These are phyloP conservation scores for Luperina nickerlii DNA, from an alignment of 2,888 invertebrate genomes.

Conservation along the genomic window DNA sequence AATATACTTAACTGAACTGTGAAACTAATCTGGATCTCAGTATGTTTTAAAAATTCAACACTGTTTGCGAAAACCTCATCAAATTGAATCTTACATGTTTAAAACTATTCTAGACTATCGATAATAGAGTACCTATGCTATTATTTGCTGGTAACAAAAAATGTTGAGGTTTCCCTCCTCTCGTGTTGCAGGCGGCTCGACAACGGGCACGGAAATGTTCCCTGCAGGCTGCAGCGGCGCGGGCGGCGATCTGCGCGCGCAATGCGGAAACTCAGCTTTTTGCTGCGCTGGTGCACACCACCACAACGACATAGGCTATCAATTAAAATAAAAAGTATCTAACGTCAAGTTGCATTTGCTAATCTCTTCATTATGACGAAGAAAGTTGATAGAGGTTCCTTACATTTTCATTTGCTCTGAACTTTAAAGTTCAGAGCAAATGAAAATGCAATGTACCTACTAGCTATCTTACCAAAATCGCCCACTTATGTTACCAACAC, in stretches of 20 bases:
- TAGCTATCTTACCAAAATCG: constrained; percentile 1
- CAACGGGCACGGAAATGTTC: constrained; percentile 77
- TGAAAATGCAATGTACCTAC: constrained; percentile 21
- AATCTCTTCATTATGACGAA: constrained; percentile 41
- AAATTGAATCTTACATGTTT: not conserved
- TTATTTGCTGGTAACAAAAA: constrained; percentile 47
- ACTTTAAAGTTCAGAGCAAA: not conserved
- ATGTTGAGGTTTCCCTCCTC: constrained; percentile 71
- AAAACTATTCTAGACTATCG: not conserved
- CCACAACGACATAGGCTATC: constrained; percentile 37
- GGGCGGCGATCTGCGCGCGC: constrained; percentile 69
- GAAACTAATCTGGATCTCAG: not conserved
- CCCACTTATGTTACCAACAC: not conserved
- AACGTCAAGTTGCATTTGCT: constrained; percentile 35
- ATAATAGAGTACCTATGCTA: not conserved
- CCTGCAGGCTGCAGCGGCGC: constrained; percentile 75
- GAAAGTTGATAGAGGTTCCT: constrained; percentile 17
- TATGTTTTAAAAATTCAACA: not conserved
- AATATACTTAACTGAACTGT: not conserved
- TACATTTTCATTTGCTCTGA: not conserved
- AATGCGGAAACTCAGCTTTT: constrained; percentile 83
- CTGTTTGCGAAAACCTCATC: not conserved
- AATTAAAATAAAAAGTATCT: constrained; percentile 60
- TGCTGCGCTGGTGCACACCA: constrained; percentile 59
- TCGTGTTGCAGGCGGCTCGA: constrained; percentile 74